Conservation (phyloP, 1,140 invertebrate species). For the Neodiprion fabricii region DNA sequence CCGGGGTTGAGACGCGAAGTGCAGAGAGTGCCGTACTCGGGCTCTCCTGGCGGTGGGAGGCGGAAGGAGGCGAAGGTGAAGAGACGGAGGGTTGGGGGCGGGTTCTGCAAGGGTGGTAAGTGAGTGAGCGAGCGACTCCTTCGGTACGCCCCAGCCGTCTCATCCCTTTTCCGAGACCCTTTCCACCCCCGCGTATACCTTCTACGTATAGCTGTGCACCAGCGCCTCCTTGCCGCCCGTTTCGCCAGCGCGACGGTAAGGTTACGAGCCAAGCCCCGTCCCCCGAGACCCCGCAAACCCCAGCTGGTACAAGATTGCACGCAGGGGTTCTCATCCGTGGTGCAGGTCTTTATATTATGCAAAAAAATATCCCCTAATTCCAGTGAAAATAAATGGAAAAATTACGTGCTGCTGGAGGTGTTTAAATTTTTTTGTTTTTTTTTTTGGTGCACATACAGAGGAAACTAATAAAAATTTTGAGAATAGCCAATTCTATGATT, state of each 20-base stretch:
- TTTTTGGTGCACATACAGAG: no score
- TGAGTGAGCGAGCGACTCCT: conserved; percentile 59
- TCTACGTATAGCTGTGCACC: conserved; percentile 33
- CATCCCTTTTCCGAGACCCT: conserved; percentile 27
- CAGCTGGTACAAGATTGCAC: conserved; percentile 58
- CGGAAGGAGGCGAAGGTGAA: background rate
- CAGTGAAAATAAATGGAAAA: no score
- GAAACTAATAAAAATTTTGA: no score
- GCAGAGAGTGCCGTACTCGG: conserved; percentile 3
- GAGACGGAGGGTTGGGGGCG: background rate
- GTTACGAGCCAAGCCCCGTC: conserved; percentile 51
- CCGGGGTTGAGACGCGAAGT: background rate
- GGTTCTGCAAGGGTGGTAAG: conserved; percentile 52
- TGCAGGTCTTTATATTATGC: background rate
- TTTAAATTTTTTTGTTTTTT: no score
- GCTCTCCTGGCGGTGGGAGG: conserved; percentile 19
- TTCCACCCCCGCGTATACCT: conserved; percentile 21
- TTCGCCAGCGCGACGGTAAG: conserved; percentile 38
- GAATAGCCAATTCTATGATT: no score
- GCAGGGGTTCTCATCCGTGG: conserved; percentile 49
- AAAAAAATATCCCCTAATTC: no score
- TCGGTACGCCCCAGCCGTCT: conserved; percentile 48
- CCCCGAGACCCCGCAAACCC: conserved; percentile 51
- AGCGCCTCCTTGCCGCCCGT: conserved; percentile 31
- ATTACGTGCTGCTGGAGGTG: no score